These are phyloP conservation scores for Momotus momota DNA, from an alignment of 2,797 vertebrate species.

Conservation along the genomic window DNA sequence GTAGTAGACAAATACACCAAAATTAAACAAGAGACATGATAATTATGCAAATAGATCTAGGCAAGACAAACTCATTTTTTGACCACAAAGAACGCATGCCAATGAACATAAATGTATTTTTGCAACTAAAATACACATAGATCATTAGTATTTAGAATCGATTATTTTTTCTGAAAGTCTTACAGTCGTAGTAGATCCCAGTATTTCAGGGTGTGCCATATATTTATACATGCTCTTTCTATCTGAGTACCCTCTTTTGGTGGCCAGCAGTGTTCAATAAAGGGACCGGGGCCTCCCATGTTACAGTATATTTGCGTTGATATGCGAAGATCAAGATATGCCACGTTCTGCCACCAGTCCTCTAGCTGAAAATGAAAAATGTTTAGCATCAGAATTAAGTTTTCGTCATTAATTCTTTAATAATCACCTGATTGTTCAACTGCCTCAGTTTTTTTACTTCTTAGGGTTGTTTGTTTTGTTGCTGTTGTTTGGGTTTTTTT, in stretches of 20 bases:
- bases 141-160: background rate
- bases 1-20: constrained; percentile 38
- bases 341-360: constrained; percentile 94
- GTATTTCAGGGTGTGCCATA: constrained; percentile 89
- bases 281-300: constrained; percentile 87
- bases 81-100: background rate
- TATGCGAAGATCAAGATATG: constrained; percentile 90
- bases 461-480: background rate
- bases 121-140: background rate
- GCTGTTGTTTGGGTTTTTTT: too few relatives aligned
- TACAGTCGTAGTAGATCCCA: constrained; percentile 93
- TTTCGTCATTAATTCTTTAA: background rate
- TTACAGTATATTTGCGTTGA: constrained; percentile 92
- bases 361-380: constrained; percentile 86
- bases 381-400: background rate
- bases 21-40: background rate
- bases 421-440: background rate
- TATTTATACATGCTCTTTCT: constrained; percentile 85
- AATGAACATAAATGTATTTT: background rate
- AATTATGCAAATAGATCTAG: background rate
- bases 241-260: constrained; percentile 86
- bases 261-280: constrained; percentile 93
- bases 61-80: background rate
- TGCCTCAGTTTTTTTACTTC: background rate
- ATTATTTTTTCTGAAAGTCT: constrained; percentile 44